Conservation (phyloP, 1,140 invertebrate genomes). For the Apocrypta bakeri region DNA sequence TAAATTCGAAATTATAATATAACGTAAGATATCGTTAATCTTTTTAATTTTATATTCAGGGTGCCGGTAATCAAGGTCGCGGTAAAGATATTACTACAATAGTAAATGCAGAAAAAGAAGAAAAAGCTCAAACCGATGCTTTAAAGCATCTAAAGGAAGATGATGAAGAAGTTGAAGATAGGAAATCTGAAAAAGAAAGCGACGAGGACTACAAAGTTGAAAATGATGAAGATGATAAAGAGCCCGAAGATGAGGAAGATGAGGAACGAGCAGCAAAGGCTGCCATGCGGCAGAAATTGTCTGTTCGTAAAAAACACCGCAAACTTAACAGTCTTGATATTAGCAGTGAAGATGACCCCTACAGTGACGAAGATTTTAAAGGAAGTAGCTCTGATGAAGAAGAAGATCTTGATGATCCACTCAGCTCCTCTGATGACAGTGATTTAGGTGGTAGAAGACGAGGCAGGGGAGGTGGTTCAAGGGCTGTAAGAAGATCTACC, state of each 20-base stretch:
- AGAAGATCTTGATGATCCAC: conserved; percentile 77
- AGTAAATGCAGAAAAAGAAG: conserved; percentile 86
- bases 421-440: conserved; percentile 77
- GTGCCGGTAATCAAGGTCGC: conserved; percentile 85
- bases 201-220: conserved; percentile 74
- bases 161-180: conserved; percentile 57
- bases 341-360: conserved; percentile 85
- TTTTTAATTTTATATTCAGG: conserved; percentile 67
- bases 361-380: conserved; percentile 91
- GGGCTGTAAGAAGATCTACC: conserved; percentile 76
- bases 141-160: conserved; percentile 59
- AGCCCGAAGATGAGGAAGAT: conserved; percentile 67
- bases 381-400: conserved; percentile 80
- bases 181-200: conserved; percentile 68
- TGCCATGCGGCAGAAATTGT: conserved; percentile 60
- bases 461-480: conserved; percentile 65
- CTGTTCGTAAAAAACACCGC: conserved; percentile 80
- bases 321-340: conserved; percentile 88
- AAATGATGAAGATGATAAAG: conserved; percentile 74
- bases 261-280: conserved; percentile 60
- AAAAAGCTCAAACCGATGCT: conserved; percentile 74
- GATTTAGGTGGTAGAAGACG: conserved; percentile 71
- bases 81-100: conserved; percentile 94
- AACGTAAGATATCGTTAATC: too few relatives aligned
- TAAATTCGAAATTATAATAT: background rate